A percentile compares a stretch with the other conserved stretches of the same genome.
phyloP scores from a whole-genome alignment of 2,888 invertebrate species.

The Folsomia manolachei region DNA sequence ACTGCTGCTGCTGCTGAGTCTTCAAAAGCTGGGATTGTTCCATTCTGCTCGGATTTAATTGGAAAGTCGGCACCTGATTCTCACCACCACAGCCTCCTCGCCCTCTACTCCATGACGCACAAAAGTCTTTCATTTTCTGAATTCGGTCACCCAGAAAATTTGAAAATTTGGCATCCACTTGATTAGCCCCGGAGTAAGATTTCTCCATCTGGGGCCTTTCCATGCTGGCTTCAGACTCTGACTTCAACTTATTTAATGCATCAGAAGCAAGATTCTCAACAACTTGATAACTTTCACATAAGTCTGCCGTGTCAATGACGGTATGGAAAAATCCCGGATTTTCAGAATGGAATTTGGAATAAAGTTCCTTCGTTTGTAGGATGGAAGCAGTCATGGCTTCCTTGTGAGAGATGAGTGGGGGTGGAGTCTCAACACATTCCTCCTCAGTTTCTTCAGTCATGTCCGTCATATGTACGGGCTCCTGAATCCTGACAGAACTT shows the following conservation, averaged over 20 bases:
- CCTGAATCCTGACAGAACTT: neutral
- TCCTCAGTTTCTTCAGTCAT: too few relatives aligned
- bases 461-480: neutral
- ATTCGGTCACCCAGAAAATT: conserved; percentile 11
- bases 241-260: neutral
- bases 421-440: too few relatives aligned
- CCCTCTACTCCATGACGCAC: neutral
- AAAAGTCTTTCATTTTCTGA: conserved; percentile 7
- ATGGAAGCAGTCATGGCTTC: conserved; percentile 25
- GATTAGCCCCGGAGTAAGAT: conserved; percentile 13
- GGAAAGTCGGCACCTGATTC: neutral
- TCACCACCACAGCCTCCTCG: neutral
- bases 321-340: conserved; percentile 36
- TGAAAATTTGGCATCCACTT: neutral
- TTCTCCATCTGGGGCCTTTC: neutral
- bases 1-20: too few relatives aligned
- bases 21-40: too few relatives aligned
- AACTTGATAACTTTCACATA: conserved; percentile 11
- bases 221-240: neutral
- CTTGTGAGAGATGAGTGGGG: too few relatives aligned
- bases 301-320: conserved; percentile 24
- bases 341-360: conserved; percentile 30
- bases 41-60: neutral
- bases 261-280: conserved; percentile 10
- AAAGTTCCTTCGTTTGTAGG: conserved; percentile 24